Evolutionary conservation across 2,113 vertebrate genomes (phyloP).

Genomic region (Ictalurus punctatus): DNA sequence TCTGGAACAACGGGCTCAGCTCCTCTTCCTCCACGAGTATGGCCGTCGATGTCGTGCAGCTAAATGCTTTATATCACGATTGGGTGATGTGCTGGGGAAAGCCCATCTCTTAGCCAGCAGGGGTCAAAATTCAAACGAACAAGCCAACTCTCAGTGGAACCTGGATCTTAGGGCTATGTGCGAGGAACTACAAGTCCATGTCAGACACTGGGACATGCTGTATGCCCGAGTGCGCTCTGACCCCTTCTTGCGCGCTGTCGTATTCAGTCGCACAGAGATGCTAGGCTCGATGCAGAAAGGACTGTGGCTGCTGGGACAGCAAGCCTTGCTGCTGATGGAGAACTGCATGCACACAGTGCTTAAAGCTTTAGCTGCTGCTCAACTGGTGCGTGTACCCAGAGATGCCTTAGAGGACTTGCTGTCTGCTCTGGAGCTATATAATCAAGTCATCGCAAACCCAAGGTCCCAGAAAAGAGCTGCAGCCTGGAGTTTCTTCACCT

Average conservation of each 20-base stretch:
- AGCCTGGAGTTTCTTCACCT: conserved; percentile 46
- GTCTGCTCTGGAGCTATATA: conserved; percentile 61
- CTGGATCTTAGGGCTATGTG: conserved; percentile 55
- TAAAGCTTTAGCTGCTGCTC: conserved; percentile 50
- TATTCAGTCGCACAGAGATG: conserved; percentile 42
- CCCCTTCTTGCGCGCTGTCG: conserved; percentile 49
- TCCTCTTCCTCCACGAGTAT: conserved; percentile 70
- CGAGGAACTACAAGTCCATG: conserved; percentile 68
- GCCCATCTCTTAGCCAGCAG: conserved; percentile 19
- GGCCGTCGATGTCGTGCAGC: conserved; percentile 53
- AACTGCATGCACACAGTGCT: conserved; percentile 58
- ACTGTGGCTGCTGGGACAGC: conserved; percentile 58
- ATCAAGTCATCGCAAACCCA: conserved; percentile 61
- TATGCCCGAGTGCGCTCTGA: conserved; percentile 62
- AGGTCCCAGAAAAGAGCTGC: conserved; percentile 45
- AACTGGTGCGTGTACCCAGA: conserved; percentile 52
- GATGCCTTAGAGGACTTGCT: conserved; percentile 68
- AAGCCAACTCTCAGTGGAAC: conserved; percentile 11
- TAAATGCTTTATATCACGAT: conserved; percentile 56
- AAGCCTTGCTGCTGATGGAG: conserved; percentile 66
- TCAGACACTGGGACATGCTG: conserved; percentile 66
- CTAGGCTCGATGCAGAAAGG: conserved; percentile 53
- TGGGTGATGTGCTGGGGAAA: conserved; percentile 59
- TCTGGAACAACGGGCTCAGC: conserved; percentile 66
- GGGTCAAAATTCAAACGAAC: not conserved